Evolutionary conservation across 1,140 invertebrate species (phyloP).

Genomic region (Papilio helenus): DNA sequence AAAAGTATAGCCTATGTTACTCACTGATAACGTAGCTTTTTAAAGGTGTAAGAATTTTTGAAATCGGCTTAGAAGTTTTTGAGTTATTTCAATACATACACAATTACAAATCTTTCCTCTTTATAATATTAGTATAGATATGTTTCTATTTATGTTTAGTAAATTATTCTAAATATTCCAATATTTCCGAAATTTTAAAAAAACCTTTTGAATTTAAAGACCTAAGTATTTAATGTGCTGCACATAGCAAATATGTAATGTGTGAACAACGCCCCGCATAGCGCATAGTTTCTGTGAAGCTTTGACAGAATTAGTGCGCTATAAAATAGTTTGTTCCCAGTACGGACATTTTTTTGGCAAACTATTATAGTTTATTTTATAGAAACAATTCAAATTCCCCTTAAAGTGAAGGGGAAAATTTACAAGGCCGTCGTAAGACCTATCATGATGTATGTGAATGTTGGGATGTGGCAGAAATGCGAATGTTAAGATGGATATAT

Average conservation of each 20-base stretch:
- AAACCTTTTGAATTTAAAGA: background rate
- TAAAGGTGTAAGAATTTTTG: too few relatives aligned
- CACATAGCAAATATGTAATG: conserved; percentile 4
- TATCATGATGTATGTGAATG: too few relatives aligned
- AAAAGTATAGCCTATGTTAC: too few relatives aligned
- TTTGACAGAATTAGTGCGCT: conserved; percentile 6
- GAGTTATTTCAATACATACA: too few relatives aligned
- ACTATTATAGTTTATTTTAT: background rate
- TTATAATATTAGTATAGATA: background rate
- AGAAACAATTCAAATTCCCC: too few relatives aligned
- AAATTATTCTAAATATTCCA: background rate
- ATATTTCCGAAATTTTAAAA: background rate
- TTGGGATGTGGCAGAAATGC: too few relatives aligned
- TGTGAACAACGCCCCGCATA: background rate
- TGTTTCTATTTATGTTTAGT: background rate
- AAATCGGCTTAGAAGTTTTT: too few relatives aligned
- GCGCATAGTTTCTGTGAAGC: conserved; percentile 11
- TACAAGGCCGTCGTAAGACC: too few relatives aligned
- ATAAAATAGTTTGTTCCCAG: conserved; percentile 12
- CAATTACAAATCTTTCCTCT: too few relatives aligned
- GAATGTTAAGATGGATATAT: too few relatives aligned
- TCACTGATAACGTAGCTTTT: too few relatives aligned
- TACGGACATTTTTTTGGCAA: background rate
- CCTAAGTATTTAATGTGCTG: background rate
- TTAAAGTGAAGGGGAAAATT: too few relatives aligned